Conservation (phyloP, 2,113 vertebrate species). For the Pteronura brasiliensis region DNA sequence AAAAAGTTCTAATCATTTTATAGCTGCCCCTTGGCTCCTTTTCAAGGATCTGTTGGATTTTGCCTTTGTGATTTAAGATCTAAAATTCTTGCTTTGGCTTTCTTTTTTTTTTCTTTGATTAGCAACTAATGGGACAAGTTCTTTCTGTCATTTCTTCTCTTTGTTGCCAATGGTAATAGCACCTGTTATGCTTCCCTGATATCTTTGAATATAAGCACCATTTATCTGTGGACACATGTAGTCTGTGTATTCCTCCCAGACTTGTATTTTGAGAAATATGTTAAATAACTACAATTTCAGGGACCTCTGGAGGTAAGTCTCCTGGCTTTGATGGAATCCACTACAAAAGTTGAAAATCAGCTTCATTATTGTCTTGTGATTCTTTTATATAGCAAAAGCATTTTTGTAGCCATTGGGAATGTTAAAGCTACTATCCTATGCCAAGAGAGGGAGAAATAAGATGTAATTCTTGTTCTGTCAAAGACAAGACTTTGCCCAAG, state of each 20-base stretch:
- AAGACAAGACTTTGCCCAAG: neutral
- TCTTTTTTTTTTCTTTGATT: neutral
- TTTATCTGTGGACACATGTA: neutral
- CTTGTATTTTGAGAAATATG: neutral
- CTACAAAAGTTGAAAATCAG: neutral
- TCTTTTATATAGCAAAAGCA: neutral
- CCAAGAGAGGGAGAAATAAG: neutral
- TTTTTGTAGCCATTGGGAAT: neutral
- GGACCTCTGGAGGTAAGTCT: neutral
- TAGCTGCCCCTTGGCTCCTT: neutral
- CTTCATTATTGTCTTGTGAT: neutral
- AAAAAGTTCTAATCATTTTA: neutral
- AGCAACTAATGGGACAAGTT: neutral
- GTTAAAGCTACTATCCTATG: neutral
- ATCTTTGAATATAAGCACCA: neutral
- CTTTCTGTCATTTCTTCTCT: neutral
- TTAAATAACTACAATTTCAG: neutral
- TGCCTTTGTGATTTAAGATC: neutral
- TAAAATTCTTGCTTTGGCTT: neutral
- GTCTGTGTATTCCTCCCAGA: neutral
- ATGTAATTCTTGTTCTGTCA: neutral
- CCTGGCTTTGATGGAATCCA: neutral
- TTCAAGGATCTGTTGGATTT: neutral
- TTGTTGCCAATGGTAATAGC: neutral
- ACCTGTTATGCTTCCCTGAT: neutral